These are phyloP conservation scores for Columba guinea DNA, from an alignment of 2,797 vertebrate genomes.

Conservation along the genomic window DNA sequence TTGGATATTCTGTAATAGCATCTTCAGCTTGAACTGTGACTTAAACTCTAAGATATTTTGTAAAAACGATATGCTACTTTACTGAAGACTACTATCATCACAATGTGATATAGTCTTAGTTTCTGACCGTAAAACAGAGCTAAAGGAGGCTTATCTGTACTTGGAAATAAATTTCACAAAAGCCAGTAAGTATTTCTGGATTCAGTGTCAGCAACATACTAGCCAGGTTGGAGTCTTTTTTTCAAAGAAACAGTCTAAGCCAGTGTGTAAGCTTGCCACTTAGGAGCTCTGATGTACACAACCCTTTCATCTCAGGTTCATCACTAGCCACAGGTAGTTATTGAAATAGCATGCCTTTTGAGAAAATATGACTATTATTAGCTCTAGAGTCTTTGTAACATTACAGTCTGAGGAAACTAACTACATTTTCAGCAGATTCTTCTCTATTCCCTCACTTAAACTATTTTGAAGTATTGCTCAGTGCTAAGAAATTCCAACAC, in stretches of 20 bases:
- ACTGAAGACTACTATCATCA: background rate
- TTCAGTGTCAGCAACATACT: background rate
- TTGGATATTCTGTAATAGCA: background rate
- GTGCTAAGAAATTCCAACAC: background rate
- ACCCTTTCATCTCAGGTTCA: background rate
- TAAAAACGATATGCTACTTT: background rate
- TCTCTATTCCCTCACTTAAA: background rate
- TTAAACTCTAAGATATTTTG: background rate
- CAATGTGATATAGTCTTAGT: background rate
- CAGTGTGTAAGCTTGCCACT: background rate
- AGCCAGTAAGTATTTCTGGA: background rate
- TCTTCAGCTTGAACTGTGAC: background rate
- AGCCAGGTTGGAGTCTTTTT: background rate
- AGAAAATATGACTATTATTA: background rate
- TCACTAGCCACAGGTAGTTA: background rate
- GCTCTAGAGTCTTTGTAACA: background rate
- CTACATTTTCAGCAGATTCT: background rate
- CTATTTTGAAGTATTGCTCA: background rate
- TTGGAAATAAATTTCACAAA: background rate
- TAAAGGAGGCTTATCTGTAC: background rate
- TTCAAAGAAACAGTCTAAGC: background rate
- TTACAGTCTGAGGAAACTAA: background rate
- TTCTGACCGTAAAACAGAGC: background rate
- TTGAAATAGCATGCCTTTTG: background rate
- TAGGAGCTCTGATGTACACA: background rate